Base-by-base conservation (phyloP, 2,888 invertebrate species). In the Cheilosia impressa region DNA sequence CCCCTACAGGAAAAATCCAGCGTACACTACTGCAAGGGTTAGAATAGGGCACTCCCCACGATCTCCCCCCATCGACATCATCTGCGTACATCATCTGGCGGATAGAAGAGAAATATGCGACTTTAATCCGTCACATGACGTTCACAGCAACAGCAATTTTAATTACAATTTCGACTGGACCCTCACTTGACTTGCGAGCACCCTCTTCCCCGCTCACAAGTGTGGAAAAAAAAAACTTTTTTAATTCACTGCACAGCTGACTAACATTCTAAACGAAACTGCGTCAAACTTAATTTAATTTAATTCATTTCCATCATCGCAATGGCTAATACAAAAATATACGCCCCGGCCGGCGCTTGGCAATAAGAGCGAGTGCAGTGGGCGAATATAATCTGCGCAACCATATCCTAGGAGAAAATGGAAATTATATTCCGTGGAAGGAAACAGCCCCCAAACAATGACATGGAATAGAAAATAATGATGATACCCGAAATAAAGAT, bases 261-360 rank as follows among this genome's bases (percentile, higher is more conserved):
- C n/a, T n/a, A 1, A 47, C 71, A 77, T 82, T 58, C 22, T 2
- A 41, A 55, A 78, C 71, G 57, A 78, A 83, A 65, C 66, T 77
- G 82, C 76, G 76, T 77, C 60, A 76, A 77, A 83, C 71, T 77
- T 77, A 77, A 76, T 82, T 82, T 72, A 82, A 77, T 83, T 77
- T 77, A 83, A 83, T 83, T 83, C 71, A 73, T 71, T 76, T 82
- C 43, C 71, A 82, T 71, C 71, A 71, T 57, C 71, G 27, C 57
- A 13, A 34, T 9, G 17, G 45, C n/a, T 47, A 47, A 47, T 17
- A 47, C 10, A 9, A 17, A 47, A 65, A 17, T 24, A 31, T 9
- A 7, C 9, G 2, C 6, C 9, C 19, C 50, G 60, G 17, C 22
- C 50, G 31, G 15, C n/a, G 27, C 17, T 41, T 17, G n/a, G 13